These are phyloP conservation scores for Orientallactaga bullata DNA, from an alignment of 2,113 vertebrate genomes.

Conservation along the genomic window DNA sequence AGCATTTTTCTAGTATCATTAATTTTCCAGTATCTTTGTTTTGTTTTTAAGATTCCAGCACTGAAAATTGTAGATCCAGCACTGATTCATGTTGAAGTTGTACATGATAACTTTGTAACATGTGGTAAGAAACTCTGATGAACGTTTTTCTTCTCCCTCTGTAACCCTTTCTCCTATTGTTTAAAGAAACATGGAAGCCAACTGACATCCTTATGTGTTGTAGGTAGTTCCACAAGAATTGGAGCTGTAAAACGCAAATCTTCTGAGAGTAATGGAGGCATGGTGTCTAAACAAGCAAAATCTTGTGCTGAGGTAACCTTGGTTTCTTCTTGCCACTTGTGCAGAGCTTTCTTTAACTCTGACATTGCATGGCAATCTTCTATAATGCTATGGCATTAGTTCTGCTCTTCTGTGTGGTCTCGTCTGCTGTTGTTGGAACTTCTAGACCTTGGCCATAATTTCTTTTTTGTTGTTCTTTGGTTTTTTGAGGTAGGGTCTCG, in stretches of 20 bases:
- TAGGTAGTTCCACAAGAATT: constrained; percentile 84
- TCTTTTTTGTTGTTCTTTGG: background rate
- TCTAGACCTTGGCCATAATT: constrained; percentile 74
- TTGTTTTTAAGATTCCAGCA: constrained; percentile 88
- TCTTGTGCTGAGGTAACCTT: constrained; percentile 84
- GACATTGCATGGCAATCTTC: background rate
- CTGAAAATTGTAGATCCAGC: constrained; percentile 90
- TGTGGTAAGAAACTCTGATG: constrained; percentile 84
- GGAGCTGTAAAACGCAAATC: constrained; percentile 86
- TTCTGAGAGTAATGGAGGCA: constrained; percentile 78
- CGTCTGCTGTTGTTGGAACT: constrained; percentile 18
- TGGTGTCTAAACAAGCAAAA: constrained; percentile 85
- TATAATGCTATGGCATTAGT: background rate
- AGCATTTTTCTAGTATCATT: background rate
- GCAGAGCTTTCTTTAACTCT: background rate
- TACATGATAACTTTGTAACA: constrained; percentile 86
- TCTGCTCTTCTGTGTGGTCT: background rate
- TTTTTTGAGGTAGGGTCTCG: too few relatives aligned
- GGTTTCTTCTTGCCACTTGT: constrained; percentile 25
- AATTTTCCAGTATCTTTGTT: constrained; percentile 39
- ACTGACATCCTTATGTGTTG: constrained; percentile 59
- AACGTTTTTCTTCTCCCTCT: background rate
- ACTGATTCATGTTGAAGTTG: constrained; percentile 89
- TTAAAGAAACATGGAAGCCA: constrained; percentile 35
- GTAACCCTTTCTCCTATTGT: background rate